phyloP scores from a whole-genome alignment of 2,113 vertebrate genomes.

The Gavialis gangeticus region DNA sequence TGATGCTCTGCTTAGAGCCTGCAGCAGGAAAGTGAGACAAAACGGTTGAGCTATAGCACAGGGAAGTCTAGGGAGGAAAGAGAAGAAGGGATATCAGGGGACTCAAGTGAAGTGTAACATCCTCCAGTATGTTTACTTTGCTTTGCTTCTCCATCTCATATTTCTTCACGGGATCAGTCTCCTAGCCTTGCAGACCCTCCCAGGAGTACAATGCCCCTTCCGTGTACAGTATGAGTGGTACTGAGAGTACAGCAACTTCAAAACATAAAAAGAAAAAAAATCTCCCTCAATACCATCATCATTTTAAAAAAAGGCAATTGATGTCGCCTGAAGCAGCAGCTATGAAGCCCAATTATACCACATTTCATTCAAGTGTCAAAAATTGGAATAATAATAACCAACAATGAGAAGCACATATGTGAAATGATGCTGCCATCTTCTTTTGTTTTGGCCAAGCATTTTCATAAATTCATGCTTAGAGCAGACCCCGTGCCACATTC shows the following conservation, averaged over 20 bases:
- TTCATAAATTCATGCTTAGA: conserved; percentile 72
- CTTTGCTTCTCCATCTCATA: conserved; percentile 17
- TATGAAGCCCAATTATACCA: conserved; percentile 77
- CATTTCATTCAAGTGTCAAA: conserved; percentile 80
- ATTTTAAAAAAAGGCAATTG: conserved; percentile 79
- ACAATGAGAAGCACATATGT: conserved; percentile 47
- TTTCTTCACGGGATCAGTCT: conserved; percentile 65
- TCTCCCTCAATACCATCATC: conserved; percentile 71
- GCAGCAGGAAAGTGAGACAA: not conserved
- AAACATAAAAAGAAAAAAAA: conserved; percentile 71
- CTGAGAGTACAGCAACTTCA: conserved; percentile 61
- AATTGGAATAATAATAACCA: conserved; percentile 76
- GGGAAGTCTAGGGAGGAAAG: conserved; percentile 43
- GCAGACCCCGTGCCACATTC: conserved; percentile 61
- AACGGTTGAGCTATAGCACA: not conserved
- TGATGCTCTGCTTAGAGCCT: not conserved
- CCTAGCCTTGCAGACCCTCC: conserved; percentile 48
- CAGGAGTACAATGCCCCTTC: conserved; percentile 65
- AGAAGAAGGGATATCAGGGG: conserved; percentile 40
- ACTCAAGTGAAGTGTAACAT: conserved; percentile 22
- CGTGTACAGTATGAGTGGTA: conserved; percentile 50
- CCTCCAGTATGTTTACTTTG: conserved; percentile 41
- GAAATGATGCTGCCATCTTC: conserved; percentile 69
- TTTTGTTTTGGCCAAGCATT: conserved; percentile 71
- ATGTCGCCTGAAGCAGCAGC: conserved; percentile 73